These are phyloP conservation scores for Staurois parvus DNA, from an alignment of 2,797 vertebrate genomes.

Conservation along the genomic window DNA sequence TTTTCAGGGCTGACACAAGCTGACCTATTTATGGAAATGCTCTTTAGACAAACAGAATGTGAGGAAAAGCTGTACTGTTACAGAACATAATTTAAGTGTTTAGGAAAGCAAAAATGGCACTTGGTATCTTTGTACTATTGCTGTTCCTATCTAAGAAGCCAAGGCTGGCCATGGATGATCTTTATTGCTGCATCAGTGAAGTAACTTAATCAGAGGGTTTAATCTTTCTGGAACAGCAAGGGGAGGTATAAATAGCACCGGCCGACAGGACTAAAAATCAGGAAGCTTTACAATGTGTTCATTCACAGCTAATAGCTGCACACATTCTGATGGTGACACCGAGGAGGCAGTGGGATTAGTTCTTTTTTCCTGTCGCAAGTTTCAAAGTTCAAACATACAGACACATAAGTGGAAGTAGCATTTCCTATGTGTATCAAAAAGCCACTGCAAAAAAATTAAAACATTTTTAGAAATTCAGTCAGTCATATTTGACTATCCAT, in stretches of 20 bases:
- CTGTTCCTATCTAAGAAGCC: constrained; percentile 50
- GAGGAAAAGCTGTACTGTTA: constrained; percentile 31
- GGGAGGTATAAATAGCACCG: constrained; percentile 51
- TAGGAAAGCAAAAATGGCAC: constrained; percentile 59
- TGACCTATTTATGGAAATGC: neutral
- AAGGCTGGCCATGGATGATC: constrained; percentile 21
- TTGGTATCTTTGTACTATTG: constrained; percentile 50
- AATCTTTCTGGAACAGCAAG: constrained; percentile 51
- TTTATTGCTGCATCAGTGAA: constrained; percentile 55
- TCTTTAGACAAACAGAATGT: constrained; percentile 44
- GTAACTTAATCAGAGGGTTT: constrained; percentile 59
- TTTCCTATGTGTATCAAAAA: neutral
- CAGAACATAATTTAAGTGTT: constrained; percentile 51
- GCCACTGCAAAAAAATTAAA: neutral
- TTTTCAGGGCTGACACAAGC: too few species aligned
- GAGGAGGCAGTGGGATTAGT: neutral
- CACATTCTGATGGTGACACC: neutral
- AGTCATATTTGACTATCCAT: neutral
- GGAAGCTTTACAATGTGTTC: constrained; percentile 28
- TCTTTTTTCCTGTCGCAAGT: neutral
- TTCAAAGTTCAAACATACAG: neutral
- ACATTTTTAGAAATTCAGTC: neutral
- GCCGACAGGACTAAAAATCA: constrained; percentile 23
- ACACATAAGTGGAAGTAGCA: neutral
- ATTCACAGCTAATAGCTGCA: constrained; percentile 5